These are phyloP conservation scores for Arrhamphus sclerolepis DNA, from an alignment of 2,797 vertebrate genomes.

Conservation along the genomic window DNA sequence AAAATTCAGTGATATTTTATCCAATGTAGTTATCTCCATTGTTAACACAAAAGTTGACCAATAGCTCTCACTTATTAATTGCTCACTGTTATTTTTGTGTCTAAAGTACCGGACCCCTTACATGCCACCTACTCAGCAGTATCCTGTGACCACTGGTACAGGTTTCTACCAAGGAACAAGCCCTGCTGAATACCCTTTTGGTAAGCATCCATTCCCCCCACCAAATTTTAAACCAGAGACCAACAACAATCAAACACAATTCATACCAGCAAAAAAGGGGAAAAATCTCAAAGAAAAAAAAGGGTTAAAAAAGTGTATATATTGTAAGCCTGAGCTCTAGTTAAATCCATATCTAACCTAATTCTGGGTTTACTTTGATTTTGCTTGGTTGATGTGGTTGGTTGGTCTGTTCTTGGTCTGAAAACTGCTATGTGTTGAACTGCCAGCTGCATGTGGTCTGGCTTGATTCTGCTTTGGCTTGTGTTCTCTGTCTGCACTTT, in stretches of 20 bases:
- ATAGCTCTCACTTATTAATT: not conserved
- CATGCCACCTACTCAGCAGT: constrained; percentile 92
- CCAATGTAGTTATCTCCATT: no score
- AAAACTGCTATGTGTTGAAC: constrained; percentile 48
- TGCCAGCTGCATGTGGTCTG: constrained; percentile 63
- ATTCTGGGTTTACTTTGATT: constrained; percentile 38
- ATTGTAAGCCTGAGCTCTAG: not conserved
- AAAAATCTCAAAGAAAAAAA: not conserved
- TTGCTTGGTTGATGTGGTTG: constrained; percentile 57
- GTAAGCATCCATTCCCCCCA: constrained; percentile 74
- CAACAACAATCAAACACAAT: constrained; percentile 30
- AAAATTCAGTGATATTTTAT: no score
- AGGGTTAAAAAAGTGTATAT: not conserved
- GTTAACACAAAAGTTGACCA: no score
- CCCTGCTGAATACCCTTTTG: constrained; percentile 92
- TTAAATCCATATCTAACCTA: not conserved
- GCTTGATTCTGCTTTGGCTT: constrained; percentile 72
- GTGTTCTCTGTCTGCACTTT: constrained; percentile 73
- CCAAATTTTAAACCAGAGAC: not conserved
- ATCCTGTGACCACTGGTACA: constrained; percentile 89
- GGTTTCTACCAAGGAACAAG: constrained; percentile 92
- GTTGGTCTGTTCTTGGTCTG: constrained; percentile 37
- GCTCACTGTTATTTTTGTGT: constrained; percentile 23
- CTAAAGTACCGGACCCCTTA: constrained; percentile 86
- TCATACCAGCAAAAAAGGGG: not conserved